Base-by-base conservation (phyloP, 1,140 invertebrate genomes). In the Drosophila simulans region DNA sequence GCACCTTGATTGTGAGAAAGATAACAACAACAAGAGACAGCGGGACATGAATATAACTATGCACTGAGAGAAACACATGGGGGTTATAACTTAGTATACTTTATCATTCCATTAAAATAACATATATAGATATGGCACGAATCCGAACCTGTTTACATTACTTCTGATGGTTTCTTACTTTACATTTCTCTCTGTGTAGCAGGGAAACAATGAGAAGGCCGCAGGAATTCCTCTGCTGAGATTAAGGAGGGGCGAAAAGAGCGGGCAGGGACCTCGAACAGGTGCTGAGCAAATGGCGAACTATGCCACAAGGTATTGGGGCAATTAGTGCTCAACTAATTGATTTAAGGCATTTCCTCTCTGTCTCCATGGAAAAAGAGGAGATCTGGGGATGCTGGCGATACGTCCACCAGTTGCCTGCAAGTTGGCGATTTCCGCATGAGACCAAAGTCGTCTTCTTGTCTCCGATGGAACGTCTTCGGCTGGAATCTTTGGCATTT, bases 311-410 rank as follows among this genome's bases (percentile, higher is more conserved):
- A 89, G 83, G 88, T 91, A 91, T 91, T 91, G 89, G 78, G 84
- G 89, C 88, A 91, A 91, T 91, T 91, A 91, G 88, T 91, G 89
- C 80, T 78, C 83, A 80, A 85, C 88, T 91, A 91, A 91, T 91
- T 91, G 88, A 91, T 91, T 91, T 91, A 91, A 91, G 88, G 88
- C 88, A 91, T 91, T 91, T 91, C 88, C 89, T 91, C 78, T 86
- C 55, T 54, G 72, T 60, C 59, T 48, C 78, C 42, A 56, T 80
- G 68, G 43, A 54, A 43, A 52, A 39, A n/a, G 31, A 31, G 52
- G 48, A 56, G 69, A 31, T 31, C 31, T 10, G 31, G 8, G 31
- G 31, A 31, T 31, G 31, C 7, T 31, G 31, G 31, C 31, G 31
- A 56, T 22, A 12, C 58, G 34, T 20, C 37, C 48, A 22, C 5